phyloP scores from a whole-genome alignment of 2,113 vertebrate species.

The Caracal caracal region DNA sequence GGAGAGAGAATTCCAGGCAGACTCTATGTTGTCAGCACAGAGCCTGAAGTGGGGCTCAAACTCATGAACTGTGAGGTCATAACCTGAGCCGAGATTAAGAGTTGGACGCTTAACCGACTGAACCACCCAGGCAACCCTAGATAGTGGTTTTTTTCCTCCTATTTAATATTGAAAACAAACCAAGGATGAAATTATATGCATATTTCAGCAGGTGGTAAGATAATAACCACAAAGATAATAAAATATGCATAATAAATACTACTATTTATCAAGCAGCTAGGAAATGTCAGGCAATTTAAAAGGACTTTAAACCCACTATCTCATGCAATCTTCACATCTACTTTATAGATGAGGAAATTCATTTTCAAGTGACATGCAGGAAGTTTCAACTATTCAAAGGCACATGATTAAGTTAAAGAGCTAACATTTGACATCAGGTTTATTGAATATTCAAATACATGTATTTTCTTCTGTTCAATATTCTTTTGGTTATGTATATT shows the following conservation, averaged over 20 bases:
- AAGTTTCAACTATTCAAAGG: not conserved
- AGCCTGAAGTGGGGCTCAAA: too few species aligned
- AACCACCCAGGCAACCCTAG: too few species aligned
- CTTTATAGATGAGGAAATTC: not conserved
- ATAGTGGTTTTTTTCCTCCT: not conserved
- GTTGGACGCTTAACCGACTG: too few species aligned
- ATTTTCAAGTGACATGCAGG: not conserved
- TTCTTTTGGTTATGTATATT: constrained; percentile 12
- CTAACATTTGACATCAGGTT: not conserved
- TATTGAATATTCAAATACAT: not conserved
- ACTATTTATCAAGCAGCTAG: not conserved
- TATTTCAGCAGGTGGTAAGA: constrained; percentile 67
- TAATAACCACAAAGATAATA: constrained; percentile 49
- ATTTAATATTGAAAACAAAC: constrained; percentile 56
- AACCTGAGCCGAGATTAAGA: too few species aligned
- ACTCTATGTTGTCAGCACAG: too few species aligned
- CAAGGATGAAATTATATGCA: constrained; percentile 27
- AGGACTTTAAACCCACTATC: not conserved
- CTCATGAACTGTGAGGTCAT: too few species aligned
- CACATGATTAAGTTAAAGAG: not conserved
- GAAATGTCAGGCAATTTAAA: not conserved
- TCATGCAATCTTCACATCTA: not conserved
- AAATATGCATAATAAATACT: not conserved
- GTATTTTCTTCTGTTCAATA: not conserved
- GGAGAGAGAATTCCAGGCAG: too few species aligned